Evolutionary conservation across 1,140 invertebrate species (phyloP).

Genomic region (Cydia amplana): DNA sequence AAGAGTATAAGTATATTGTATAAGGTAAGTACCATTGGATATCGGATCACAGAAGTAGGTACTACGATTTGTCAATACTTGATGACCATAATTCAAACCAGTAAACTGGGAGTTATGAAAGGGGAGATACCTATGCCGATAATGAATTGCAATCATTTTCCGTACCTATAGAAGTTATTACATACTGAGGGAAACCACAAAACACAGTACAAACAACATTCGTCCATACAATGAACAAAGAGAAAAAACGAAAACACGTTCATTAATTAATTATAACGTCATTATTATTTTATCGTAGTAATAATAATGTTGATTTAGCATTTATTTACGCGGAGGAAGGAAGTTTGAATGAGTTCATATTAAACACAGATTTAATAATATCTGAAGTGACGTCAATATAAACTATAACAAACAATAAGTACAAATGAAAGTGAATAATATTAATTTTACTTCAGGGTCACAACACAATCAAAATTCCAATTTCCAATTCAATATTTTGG

Average conservation of each 20-base stretch:
- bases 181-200: not conserved
- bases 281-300: not conserved
- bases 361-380: not conserved
- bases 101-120: too few relatives aligned
- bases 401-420: not conserved
- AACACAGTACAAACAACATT: slow-evolving; percentile 1
- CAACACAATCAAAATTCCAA: too few relatives aligned
- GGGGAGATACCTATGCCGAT: too few relatives aligned
- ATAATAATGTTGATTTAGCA: not conserved
- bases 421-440: not conserved
- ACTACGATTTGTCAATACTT: too few relatives aligned
- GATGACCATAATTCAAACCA: too few relatives aligned
- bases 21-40: too few relatives aligned
- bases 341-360: not conserved
- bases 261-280: not conserved
- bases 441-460: not conserved
- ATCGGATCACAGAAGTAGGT: too few relatives aligned
- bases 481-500: not conserved
- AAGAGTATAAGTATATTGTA: too few relatives aligned
- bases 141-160: too few relatives aligned
- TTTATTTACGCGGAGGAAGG: not conserved
- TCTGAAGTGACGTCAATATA: not conserved
- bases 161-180: too few relatives aligned
- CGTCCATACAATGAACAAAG: not conserved
- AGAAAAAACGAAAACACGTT: not conserved